Base-by-base conservation (phyloP, 2,888 invertebrate species). In the Ophioninae sp. region DNA sequence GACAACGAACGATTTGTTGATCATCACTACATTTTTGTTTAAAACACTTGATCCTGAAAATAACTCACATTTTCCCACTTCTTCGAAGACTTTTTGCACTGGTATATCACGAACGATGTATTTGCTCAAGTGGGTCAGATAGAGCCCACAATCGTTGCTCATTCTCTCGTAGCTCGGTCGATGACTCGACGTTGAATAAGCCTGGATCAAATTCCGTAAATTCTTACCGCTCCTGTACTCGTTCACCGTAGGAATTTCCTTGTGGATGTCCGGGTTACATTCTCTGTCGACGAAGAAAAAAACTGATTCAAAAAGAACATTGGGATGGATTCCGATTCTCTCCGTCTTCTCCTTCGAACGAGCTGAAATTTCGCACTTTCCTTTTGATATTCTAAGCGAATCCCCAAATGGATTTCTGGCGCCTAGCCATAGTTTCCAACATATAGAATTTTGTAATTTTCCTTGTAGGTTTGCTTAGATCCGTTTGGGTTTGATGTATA, bases 141-240 rank as follows among this genome's bases (percentile, higher is more conserved):
- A 93, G 7, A 91, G 85, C 61, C 93, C 91, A 84, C 89, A 91
- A 41, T 88, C 86, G 83, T 85, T 88, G 79, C 88, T 87, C n/a
- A 73, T 76, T 79, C 88, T 86, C 85, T 92, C 92, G 70, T 89
- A 92, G 82, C 92, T 90, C 30, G 89, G 89, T 20, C 91, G 86
- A 82, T 92, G 87, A 84, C 90, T 90, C 23, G 92, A 91, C 2
- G 93, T 93, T 7, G 92, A 91, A 79, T 92, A 93, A 0, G 91
- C 92, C 85, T 89, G 90, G 23, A 93, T 87, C 76, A 91, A 89
- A 87, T 91, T 91, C 78, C 91, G 84, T 6, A 90, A 83, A 88
- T 91, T 90, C 37, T 90, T 90, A 6, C 87, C 83, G 69, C 89
- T 88, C 69, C 88, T 86, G 61, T 89, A 92, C 74, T 88, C 88